Base-by-base conservation (phyloP, 2,797 vertebrate species). In the Esox masquinongy region DNA sequence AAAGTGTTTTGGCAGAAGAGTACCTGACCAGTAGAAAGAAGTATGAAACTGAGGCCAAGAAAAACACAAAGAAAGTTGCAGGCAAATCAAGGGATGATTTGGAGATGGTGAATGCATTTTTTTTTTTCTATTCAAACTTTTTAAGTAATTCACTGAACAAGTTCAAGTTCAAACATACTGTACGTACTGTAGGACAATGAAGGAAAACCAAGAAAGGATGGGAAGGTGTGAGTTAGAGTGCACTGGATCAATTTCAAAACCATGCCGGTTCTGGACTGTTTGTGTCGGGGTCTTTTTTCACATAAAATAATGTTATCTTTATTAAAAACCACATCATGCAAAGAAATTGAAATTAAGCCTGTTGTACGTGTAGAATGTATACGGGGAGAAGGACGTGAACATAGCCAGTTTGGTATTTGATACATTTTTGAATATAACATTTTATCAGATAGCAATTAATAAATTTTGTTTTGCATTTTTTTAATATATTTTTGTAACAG, bases 1-100 rank as follows among this genome's bases (percentile, higher is more conserved):
- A 0, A 77, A 92, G 91, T 79, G 80, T 92, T 71, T 78, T 91
- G 74, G 91, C 91, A 0, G 91, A 91, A 24, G 87, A 92, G 59
- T 91, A 84, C 72, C 49, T 89, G 79, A 84, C 85, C 1, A 90
- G 24, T 56, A 47, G 68, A 1, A 75, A 84, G 0, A 74, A 36
- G 0, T 92, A 91, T 0, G 34, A 86, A 0, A 66, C 36, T 70
- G 80, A 91, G 71, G 91, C 88, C 17, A 79, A 75, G 70, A 88
- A 85, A 61, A 84, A 83, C 12, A 90, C 89, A 0, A 22, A 8
- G 0, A 36, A 82, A 69, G 7, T 61, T n/a, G 91, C 89, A 70
- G 85, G 76, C 9, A 82, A 68, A n/a, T 84, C 90, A 4, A 49
- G 91, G 68, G 81, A 90, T 73, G 87, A 88, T 51, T 84, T 85